Percentiles rank a stretch among this genome's conserved stretches.
phyloP scores from a whole-genome alignment of 2,797 vertebrate species.

The Catostomus latipinnis region DNA sequence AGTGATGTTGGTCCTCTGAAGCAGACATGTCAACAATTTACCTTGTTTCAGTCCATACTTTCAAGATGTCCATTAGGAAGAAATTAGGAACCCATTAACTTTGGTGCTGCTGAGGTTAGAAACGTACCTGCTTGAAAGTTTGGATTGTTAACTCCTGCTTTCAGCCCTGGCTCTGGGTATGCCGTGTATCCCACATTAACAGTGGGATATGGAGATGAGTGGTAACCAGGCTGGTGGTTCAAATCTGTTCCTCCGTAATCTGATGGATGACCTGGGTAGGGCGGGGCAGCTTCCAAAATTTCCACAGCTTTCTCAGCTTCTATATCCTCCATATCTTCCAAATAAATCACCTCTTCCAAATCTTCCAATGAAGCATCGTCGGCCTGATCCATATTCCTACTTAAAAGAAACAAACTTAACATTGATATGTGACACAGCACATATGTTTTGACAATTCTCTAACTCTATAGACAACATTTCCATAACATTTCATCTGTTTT shows the following conservation, averaged over 20 bases:
- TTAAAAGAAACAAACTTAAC: not conserved
- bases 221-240: slow-evolving; percentile 41
- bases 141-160: not conserved
- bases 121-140: slow-evolving; percentile 65
- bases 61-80: too few relatives aligned
- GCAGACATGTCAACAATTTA: too few relatives aligned
- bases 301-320: slow-evolving; percentile 3
- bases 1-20: too few relatives aligned
- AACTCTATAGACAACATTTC: too few relatives aligned
- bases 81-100: not conserved
- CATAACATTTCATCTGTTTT: too few relatives aligned
- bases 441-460: not conserved
- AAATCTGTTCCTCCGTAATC: slow-evolving; percentile 47
- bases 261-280: slow-evolving; percentile 68
- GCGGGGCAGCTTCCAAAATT: slow-evolving; percentile 62
- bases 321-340: slow-evolving; percentile 17
- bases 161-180: slow-evolving; percentile 45
- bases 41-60: too few relatives aligned
- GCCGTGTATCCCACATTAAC: slow-evolving; percentile 30
- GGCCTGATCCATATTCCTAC: not conserved
- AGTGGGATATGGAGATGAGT: slow-evolving; percentile 47
- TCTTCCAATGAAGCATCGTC: not conserved
- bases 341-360: slow-evolving; percentile 24
- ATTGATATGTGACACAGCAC: not conserved
- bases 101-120: not conserved